These are phyloP conservation scores for Poecilia latipinna DNA, from an alignment of 2,113 vertebrate genomes.

Conservation along the genomic window DNA sequence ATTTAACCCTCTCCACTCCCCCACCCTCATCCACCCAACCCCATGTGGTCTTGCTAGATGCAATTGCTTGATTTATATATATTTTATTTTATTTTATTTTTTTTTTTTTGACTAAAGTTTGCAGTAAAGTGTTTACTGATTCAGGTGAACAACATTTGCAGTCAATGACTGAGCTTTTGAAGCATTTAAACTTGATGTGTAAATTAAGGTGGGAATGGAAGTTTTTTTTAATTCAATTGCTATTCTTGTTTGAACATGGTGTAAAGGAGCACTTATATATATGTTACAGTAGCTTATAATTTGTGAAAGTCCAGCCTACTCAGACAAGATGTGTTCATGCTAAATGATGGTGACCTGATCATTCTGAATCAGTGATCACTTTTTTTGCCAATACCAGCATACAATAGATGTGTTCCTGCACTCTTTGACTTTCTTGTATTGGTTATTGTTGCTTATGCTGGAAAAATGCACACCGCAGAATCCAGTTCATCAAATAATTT, in stretches of 20 bases:
- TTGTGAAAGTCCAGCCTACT: not conserved
- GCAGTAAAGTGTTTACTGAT: conserved; percentile 67
- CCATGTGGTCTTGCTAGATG: conserved; percentile 48
- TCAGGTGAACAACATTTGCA: conserved; percentile 28
- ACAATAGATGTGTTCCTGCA: conserved; percentile 40
- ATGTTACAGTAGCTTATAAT: not conserved
- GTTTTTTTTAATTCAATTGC: not conserved
- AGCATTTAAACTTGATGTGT: not conserved
- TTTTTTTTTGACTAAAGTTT: conserved; percentile 62
- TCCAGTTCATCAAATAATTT: conserved; percentile 34
- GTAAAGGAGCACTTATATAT: not conserved
- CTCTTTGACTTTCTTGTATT: conserved; percentile 44
- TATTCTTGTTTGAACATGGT: not conserved
- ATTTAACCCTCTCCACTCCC: not conserved
- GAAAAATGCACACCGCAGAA: conserved; percentile 59
- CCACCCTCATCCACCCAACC: not conserved
- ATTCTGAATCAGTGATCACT: conserved; percentile 53
- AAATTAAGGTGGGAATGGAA: not conserved
- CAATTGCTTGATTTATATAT: conserved; percentile 58
- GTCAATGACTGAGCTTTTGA: not conserved
- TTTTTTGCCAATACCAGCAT: conserved; percentile 48
- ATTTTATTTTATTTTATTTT: not conserved
- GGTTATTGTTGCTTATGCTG: conserved; percentile 64
- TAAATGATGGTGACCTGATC: not conserved
- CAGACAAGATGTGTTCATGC: not conserved